Conservation (phyloP, 2,888 invertebrate species). For the Napeogenes inachia region DNA sequence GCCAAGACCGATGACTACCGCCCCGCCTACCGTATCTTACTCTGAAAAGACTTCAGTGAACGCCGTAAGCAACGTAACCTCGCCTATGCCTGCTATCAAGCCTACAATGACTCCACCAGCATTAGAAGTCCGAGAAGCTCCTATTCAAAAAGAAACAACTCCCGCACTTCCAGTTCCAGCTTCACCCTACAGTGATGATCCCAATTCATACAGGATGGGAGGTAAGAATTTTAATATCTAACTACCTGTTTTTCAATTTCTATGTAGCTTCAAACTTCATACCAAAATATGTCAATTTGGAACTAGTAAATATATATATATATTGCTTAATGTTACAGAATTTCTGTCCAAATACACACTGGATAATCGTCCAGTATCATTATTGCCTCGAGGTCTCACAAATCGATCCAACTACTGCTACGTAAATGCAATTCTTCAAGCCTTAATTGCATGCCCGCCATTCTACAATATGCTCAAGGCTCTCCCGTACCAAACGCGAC, state of each 20-base stretch:
- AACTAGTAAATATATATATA: not conserved
- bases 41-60: conserved; percentile 64
- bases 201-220: conserved; percentile 83
- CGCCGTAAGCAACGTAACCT: conserved; percentile 45
- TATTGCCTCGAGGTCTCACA: conserved; percentile 92
- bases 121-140: conserved; percentile 42
- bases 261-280: not conserved
- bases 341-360: conserved; percentile 85
- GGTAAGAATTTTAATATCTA: conserved; percentile 66
- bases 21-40: conserved; percentile 47
- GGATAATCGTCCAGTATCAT: conserved; percentile 86
- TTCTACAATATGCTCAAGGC: conserved; percentile 93
- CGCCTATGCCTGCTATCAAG: conserved; percentile 38
- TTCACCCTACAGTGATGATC: conserved; percentile 79
- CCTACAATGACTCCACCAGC: conserved; percentile 36
- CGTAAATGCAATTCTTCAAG: conserved; percentile 96
- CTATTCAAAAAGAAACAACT: conserved; percentile 47
- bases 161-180: conserved; percentile 61
- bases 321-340: conserved; percentile 74
- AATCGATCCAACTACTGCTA: conserved; percentile 98
- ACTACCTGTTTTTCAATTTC: not conserved
- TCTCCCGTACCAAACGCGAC: conserved; percentile 81
- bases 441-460: conserved; percentile 94
- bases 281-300: not conserved
- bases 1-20: conserved; percentile 34